phyloP scores from a whole-genome alignment of 2,888 invertebrate species.

The Aphidius colemani region DNA sequence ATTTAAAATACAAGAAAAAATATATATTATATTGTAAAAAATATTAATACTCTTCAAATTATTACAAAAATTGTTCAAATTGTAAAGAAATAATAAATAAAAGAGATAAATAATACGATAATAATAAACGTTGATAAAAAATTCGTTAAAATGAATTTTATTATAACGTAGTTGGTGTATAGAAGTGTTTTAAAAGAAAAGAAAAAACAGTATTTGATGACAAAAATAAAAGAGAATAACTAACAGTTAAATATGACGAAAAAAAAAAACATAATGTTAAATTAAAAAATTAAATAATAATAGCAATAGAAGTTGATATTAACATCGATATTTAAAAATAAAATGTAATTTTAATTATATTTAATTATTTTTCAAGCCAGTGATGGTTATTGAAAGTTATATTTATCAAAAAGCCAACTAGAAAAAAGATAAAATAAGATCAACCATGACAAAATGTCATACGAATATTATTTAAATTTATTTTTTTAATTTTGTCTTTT shows the following conservation, averaged over 20 bases:
- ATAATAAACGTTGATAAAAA: too few relatives aligned
- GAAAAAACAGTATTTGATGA: too few relatives aligned
- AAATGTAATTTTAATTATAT: constrained; percentile 5
- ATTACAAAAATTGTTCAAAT: constrained; percentile 37
- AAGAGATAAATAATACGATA: neutral
- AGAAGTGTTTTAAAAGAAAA: neutral
- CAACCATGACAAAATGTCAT: neutral
- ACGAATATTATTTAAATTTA: constrained; percentile 17
- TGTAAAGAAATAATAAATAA: constrained; percentile 32
- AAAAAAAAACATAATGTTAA: neutral
- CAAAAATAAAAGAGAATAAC: neutral
- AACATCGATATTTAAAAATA: neutral
- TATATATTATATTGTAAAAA: too few relatives aligned
- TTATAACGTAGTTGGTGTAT: constrained; percentile 16
- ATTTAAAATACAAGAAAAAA: constrained; percentile 26
- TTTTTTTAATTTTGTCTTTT: neutral
- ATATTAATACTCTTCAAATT: constrained; percentile 7
- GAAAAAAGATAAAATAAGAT: too few relatives aligned
- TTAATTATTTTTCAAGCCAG: constrained; percentile 11
- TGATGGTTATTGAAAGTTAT: constrained; percentile 1
- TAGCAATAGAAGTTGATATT: constrained; percentile 16
- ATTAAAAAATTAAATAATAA: constrained; percentile 6
- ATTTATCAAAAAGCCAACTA: neutral
- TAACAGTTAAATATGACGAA: neutral
- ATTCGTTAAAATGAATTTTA: neutral